Conservation (phyloP, 2,797 vertebrate genomes). For the Acipenser oxyrinchus region DNA sequence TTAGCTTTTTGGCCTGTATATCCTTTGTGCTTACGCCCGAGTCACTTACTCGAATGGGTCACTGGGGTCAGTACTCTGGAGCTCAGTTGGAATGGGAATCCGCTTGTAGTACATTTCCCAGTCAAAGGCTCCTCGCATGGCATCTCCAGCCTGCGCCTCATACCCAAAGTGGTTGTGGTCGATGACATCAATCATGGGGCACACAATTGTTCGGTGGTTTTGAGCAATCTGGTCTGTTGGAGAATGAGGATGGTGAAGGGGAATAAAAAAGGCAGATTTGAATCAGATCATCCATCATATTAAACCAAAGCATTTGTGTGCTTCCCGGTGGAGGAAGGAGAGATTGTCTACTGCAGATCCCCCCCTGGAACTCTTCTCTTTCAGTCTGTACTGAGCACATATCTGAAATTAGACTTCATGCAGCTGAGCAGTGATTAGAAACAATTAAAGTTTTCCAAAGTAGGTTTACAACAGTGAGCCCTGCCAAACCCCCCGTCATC, state of each 20-base stretch:
- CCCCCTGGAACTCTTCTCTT: slow-evolving; percentile 29
- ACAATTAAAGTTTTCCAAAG: slow-evolving; percentile 59
- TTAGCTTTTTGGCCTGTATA: too few species aligned
- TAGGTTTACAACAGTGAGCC: slow-evolving; percentile 53
- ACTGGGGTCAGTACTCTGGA: slow-evolving; percentile 73
- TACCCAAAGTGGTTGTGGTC: slow-evolving; percentile 89
- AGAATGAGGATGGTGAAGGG: neutral
- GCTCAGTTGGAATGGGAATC: slow-evolving; percentile 77
- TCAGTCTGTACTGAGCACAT: slow-evolving; percentile 34
- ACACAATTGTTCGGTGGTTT: slow-evolving; percentile 82
- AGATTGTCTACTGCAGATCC: neutral
- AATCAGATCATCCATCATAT: slow-evolving; percentile 46
- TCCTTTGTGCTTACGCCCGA: too few species aligned
- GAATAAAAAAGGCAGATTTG: neutral
- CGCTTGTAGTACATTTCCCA: slow-evolving; percentile 92
- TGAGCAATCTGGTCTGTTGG: slow-evolving; percentile 67
- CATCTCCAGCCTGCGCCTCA: slow-evolving; percentile 79
- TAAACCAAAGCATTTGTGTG: slow-evolving; percentile 23
- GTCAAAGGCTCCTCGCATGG: slow-evolving; percentile 84
- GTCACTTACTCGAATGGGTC: slow-evolving; percentile 79
- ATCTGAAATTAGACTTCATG: slow-evolving; percentile 36
- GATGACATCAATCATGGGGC: slow-evolving; percentile 87
- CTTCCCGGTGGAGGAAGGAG: neutral
- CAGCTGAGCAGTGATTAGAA: slow-evolving; percentile 56
- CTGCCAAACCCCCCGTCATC: slow-evolving; percentile 43